Conservation (phyloP, 2,797 vertebrate species). For the Scolopax rusticola region DNA sequence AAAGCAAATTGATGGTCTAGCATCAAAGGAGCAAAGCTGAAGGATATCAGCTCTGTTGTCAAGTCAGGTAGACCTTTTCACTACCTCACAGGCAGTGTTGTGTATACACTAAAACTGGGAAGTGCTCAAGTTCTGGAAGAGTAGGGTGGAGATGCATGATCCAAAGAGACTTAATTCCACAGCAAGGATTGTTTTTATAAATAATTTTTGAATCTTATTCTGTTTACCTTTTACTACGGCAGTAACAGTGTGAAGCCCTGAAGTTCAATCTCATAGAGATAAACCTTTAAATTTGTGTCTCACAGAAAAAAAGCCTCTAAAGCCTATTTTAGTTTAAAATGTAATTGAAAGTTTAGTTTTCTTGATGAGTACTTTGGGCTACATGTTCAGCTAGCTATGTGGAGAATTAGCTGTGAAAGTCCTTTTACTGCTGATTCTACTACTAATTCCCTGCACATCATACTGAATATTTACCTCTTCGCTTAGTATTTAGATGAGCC, state of each 20-base stretch:
- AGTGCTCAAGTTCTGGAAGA: background rate
- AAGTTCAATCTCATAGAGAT: background rate
- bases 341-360: slow-evolving; percentile 23
- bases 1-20: too few relatives aligned
- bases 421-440: slow-evolving; percentile 6
- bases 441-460: slow-evolving; percentile 20
- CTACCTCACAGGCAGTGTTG: background rate
- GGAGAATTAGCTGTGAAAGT: slow-evolving; percentile 18
- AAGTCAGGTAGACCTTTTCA: background rate
- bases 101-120: background rate
- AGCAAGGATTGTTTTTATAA: background rate
- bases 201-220: background rate
- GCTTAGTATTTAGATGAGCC: background rate
- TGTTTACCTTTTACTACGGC: background rate
- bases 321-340: slow-evolving; percentile 17
- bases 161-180: background rate
- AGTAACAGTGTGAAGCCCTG: background rate
- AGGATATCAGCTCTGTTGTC: background rate
- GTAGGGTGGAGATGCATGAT: background rate
- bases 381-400: slow-evolving; percentile 26
- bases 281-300: background rate
- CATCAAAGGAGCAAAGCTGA: background rate
- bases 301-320: background rate
- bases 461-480: slow-evolving; percentile 30
- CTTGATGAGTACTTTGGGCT: background rate